Percentiles rank a stretch among this genome's conserved stretches.
These are phyloP conservation scores for Sitobion miscanthi DNA, from an alignment of 1,140 invertebrate species.

Conservation along the genomic window DNA sequence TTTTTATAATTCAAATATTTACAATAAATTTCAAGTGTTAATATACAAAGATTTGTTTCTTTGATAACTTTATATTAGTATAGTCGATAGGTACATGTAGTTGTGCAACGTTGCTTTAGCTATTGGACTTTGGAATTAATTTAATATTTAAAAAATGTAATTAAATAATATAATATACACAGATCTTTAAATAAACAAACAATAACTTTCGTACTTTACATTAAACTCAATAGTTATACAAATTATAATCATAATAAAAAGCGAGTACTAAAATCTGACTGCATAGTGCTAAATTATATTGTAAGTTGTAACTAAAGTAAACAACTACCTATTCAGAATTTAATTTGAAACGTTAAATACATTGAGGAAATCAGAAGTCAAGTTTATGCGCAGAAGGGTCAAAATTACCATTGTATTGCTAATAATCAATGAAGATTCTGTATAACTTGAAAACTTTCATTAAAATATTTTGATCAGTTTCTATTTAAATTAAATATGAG, in stretches of 20 bases:
- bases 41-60: too few species aligned
- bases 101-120: too few species aligned
- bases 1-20: too few species aligned
- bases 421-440: conserved; percentile 15
- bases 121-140: background rate
- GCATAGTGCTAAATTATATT: conserved; percentile 8
- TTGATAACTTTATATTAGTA: too few species aligned
- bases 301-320: conserved; percentile 25
- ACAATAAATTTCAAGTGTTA: too few species aligned
- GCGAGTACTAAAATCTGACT: background rate
- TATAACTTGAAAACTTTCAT: conserved; percentile 32
- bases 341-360: background rate
- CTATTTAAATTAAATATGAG: background rate
- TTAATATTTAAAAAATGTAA: background rate
- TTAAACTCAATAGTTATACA: background rate
- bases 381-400: conserved; percentile 12
- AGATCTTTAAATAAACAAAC: background rate
- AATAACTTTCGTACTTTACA: background rate
- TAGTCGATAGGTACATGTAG: too few species aligned
- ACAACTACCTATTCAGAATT: background rate
- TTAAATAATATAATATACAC: background rate
- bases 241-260: conserved; percentile 10
- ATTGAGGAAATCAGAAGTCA: background rate
- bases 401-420: conserved; percentile 45
- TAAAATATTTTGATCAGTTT: conserved; percentile 43